These are phyloP conservation scores for Melieria crassipennis DNA, from an alignment of 2,888 invertebrate genomes.

Conservation along the genomic window DNA sequence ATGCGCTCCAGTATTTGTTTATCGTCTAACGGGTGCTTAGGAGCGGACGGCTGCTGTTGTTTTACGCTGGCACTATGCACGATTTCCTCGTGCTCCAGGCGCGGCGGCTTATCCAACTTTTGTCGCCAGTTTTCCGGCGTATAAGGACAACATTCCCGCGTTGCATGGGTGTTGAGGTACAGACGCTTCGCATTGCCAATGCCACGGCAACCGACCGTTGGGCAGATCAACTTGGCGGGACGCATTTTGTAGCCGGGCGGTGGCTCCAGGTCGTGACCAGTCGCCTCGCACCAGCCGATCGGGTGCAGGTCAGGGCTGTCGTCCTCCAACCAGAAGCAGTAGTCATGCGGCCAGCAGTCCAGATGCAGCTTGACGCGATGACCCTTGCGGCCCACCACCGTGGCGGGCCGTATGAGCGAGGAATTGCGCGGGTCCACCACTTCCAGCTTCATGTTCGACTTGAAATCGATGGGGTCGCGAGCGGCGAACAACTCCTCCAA, in stretches of 20 bases:
- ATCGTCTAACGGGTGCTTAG: constrained; percentile 30
- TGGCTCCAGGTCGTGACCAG: constrained; percentile 85
- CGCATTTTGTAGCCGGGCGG: constrained; percentile 73
- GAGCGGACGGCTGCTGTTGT: neutral
- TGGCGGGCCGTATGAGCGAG: constrained; percentile 85
- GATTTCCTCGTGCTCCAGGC: constrained; percentile 45
- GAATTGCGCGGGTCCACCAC: constrained; percentile 86
- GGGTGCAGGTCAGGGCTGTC: constrained; percentile 92
- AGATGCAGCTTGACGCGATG: constrained; percentile 83
- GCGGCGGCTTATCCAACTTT: constrained; percentile 57
- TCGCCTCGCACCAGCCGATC: constrained; percentile 89
- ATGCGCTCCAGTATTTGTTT: constrained; percentile 40
- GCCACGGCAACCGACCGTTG: constrained; percentile 87
- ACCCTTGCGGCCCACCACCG: constrained; percentile 78
- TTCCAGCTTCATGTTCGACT: constrained; percentile 86
- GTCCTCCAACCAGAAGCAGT: constrained; percentile 90
- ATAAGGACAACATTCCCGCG: constrained; percentile 82
- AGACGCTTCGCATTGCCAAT: constrained; percentile 87
- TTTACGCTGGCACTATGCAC: constrained; percentile 31
- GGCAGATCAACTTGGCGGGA: constrained; percentile 72
- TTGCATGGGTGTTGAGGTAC: constrained; percentile 77
- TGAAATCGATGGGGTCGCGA: constrained; percentile 81
- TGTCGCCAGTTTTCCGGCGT: constrained; percentile 64
- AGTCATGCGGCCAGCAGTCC: constrained; percentile 88
- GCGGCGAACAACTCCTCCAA: constrained; percentile 85